Base-by-base conservation (phyloP, 2,888 invertebrate species). In the Mythimna impura region DNA sequence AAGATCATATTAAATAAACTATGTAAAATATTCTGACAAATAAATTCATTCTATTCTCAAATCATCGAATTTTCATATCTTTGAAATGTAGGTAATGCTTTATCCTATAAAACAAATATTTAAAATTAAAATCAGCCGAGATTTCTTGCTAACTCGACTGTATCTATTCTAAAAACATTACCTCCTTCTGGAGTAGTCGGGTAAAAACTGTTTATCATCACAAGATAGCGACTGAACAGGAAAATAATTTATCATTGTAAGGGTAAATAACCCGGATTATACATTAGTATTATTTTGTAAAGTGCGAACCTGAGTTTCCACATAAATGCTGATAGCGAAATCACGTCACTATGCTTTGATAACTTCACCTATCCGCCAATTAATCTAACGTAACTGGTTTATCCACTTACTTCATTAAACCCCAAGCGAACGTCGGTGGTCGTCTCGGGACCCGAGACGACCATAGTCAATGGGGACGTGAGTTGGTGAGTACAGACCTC, bases 211-310 rank as follows among this genome's bases (percentile, higher is more conserved):
- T 4, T 52, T 54, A 52, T 20, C 43, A 30, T 36, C 10, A 25
- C 20, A 30, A 47, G 40, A 52, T 63, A 52, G 4, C 9, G 30
- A 20, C n/a, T 40, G 20, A 73, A 12, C 20, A 64, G 58, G 63
- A 64, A 73, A 79, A 63, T 73, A 5, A 47, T 36, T 9, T 17
- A 52, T 58, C 5, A 0, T 12, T 58, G 34, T 34, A 10, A 10
- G 17, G 14, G 20, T 7, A 64, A 73, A 73, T 40, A 73, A 60
- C 74, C 63, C 74, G 52, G 63, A 64, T 58, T 52, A 73, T 17
- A 50, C 7, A 8, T 50, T 43, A 20, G 10, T 55, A 40, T 36
- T 61, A 62, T 40, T 22, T 36, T 20, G 30, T 61, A 30, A 20
- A 22, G 14, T 30, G 65, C 12, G 52, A 34, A 43, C 25, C 30